phyloP scores from a whole-genome alignment of 2,797 vertebrate genomes.

The Pogoniulus pusillus region DNA sequence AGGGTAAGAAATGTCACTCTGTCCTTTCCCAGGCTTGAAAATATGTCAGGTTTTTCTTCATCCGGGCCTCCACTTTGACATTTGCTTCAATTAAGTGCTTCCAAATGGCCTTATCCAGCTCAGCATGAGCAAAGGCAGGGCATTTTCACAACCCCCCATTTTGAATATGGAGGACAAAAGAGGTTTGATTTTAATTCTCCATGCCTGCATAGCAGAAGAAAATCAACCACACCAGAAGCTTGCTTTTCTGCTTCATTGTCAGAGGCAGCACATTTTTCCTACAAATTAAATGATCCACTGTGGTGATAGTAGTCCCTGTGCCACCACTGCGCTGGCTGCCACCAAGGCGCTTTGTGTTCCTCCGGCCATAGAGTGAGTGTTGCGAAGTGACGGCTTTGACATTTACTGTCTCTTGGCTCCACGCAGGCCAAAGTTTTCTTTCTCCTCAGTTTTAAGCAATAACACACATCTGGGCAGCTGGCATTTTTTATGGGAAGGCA shows the following conservation, averaged over 20 bases:
- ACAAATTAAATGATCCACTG: neutral
- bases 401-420: conserved; percentile 28
- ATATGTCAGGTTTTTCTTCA: neutral
- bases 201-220: neutral
- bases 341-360: neutral
- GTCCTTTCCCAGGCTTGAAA: neutral
- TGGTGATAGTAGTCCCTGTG: neutral
- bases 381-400: neutral
- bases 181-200: neutral
- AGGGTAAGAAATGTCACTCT: neutral
- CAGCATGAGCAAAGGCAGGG: neutral
- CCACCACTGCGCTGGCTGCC: neutral
- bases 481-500: neutral
- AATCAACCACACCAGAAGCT: neutral
- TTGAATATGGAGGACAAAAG: neutral
- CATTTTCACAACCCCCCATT: neutral
- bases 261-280: neutral
- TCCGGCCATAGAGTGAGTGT: accelerated
- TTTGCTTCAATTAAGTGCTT: neutral
- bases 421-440: neutral
- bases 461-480: neutral
- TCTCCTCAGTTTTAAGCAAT: neutral
- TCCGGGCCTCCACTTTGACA: neutral
- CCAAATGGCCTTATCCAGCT: neutral
- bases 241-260: neutral